Base-by-base conservation (phyloP, 2,113 vertebrate species). In the Rhegmatorhina hoffmannsi region DNA sequence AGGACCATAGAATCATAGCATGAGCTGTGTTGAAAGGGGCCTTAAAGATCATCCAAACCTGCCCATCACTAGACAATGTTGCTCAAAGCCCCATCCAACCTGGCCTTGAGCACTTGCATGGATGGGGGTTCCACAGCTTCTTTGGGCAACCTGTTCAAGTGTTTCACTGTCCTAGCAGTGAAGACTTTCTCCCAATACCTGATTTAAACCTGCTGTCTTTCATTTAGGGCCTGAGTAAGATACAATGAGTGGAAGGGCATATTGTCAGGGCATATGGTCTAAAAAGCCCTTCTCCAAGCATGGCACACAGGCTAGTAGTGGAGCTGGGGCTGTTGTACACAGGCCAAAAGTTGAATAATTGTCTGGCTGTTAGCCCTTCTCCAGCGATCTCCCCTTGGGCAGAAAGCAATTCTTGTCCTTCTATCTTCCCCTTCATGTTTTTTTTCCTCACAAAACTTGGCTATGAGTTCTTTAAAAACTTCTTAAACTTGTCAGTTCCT, bases 301-400 rank as follows among this genome's bases (percentile, higher is more conserved):
- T 52, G 3, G 2, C 26, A 10, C 6, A 25, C 0, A 1, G 5
- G 4, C 13, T 33, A 28, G 4, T 7, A 55, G 12, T 33, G 19
- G 16, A 49, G 34, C 47, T 82, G n/a, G 9, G 26, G 23, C 34
- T 92, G 43, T 10, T 70, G 44, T 26, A 77, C 17, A 20, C 11
- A 49, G n/a, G 23, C 43, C 28, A 13, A 33, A 68, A 4, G 7
- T 44, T 1, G 1, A 34, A 25, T 8, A 44, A n/a, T 26, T 23
- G 2, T 4, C 3, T 26, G 4, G 8, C 36, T 84, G 20, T 69
- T 18, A 58, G 19, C 5, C 7, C 19, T 90, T 78, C 34, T 78
- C 38, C 34, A 50, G 29, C 55, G 29, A 26, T 52, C 5, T 7
- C 4, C 1, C 11, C 16, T 34, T 19, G 6, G 17, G 10, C 59